Evolutionary conservation across 2,888 invertebrate genomes (phyloP).

Genomic region (Mayetiola destructor): DNA sequence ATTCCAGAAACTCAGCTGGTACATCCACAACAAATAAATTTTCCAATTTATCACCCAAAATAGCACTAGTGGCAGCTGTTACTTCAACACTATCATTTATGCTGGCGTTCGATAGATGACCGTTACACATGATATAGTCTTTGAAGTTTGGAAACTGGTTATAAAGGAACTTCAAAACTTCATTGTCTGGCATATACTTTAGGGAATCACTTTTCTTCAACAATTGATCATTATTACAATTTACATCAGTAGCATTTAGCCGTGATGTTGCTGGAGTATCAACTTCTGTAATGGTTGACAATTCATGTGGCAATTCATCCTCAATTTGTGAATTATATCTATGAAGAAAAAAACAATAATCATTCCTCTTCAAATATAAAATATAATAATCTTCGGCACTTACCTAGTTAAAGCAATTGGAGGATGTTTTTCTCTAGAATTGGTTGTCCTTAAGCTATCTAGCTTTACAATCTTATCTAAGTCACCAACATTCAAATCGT

Average conservation of each 20-base stretch:
- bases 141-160: constrained; percentile 25
- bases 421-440: too few relatives aligned
- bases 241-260: constrained; percentile 15
- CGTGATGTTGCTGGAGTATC: constrained; percentile 48
- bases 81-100: constrained; percentile 23
- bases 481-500: too few relatives aligned
- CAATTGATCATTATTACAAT: neutral
- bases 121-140: constrained; percentile 38
- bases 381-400: neutral
- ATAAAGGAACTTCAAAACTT: neutral
- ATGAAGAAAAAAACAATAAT: neutral
- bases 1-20: constrained; percentile 28
- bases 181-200: neutral
- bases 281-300: constrained; percentile 53
- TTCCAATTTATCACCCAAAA: constrained; percentile 23
- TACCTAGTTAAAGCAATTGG: constrained; percentile 24
- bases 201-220: neutral
- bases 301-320: constrained; percentile 38
- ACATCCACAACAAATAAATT: constrained; percentile 26
- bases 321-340: constrained; percentile 29
- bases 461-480: neutral
- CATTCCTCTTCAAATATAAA: neutral
- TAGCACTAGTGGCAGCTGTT: constrained; percentile 35
- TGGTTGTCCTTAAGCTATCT: too few relatives aligned
- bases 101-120: neutral